These are phyloP conservation scores for Ciona savignyi DNA, from an alignment of 23 tunicate genomes.

Conservation along the genomic window DNA sequence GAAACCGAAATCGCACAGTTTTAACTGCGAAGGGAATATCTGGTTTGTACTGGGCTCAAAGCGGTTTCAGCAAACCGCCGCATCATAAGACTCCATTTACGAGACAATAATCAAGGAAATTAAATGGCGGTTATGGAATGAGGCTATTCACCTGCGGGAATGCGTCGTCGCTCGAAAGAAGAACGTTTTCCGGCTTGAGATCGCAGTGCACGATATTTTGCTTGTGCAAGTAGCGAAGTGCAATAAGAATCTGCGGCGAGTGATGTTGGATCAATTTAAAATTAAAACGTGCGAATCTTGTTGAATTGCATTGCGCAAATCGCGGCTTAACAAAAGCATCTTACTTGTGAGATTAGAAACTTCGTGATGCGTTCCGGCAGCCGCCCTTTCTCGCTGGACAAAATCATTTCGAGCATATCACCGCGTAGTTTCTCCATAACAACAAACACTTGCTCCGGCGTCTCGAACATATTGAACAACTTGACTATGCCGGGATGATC, in stretches of 20 bases:
- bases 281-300: no score
- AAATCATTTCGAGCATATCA: constrained; percentile 99
- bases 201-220: constrained; percentile 99
- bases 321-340: not conserved
- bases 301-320: no score
- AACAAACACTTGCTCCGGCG: constrained; percentile 96
- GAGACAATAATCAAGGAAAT: not conserved
- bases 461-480: constrained; percentile 98
- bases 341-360: constrained; percentile 89
- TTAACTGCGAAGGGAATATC: constrained; percentile 43
- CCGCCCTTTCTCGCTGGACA: constrained; percentile 87
- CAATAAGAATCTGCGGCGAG: constrained; percentile 74
- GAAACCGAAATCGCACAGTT: constrained; percentile 98
- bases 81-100: no score
- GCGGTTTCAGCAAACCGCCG: not conserved
- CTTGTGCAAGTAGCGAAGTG: constrained; percentile 85
- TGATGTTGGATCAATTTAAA: not conserved
- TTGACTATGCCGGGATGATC: constrained; percentile 99
- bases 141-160: constrained; percentile 92
- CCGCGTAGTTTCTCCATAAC: constrained; percentile 99
- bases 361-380: constrained; percentile 96
- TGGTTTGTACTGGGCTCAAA: not conserved
- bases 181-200: constrained; percentile 98
- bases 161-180: constrained; percentile 81
- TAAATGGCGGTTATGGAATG: not conserved